Evolutionary conservation across 2,113 vertebrate genomes (phyloP).

Genomic region (Egretta garzetta): DNA sequence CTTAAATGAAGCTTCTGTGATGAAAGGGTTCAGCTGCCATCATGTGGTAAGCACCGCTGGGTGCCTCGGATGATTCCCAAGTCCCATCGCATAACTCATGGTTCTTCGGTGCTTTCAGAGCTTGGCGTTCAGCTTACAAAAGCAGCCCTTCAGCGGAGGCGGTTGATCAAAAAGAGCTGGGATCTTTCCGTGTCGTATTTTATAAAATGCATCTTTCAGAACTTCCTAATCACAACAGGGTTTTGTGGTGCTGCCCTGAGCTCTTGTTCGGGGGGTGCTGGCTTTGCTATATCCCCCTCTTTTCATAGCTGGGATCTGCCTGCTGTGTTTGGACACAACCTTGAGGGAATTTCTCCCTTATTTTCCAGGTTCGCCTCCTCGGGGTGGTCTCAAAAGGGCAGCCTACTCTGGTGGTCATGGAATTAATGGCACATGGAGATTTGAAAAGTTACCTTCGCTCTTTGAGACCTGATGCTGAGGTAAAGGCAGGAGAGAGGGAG

Average conservation of each 20-base stretch:
- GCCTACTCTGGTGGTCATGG: constrained; percentile 95
- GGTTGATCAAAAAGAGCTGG: background rate
- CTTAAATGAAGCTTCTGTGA: constrained; percentile 95
- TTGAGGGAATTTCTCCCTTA: background rate
- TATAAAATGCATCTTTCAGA: fast-evolving
- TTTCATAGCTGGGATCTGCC: background rate
- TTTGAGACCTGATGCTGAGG: constrained; percentile 92
- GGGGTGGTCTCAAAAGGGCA: constrained; percentile 97
- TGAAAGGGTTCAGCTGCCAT: constrained; percentile 98
- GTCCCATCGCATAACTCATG: background rate
- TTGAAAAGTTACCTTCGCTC: constrained; percentile 93
- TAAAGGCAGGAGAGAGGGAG: constrained; percentile 11
- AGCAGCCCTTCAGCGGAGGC: background rate
- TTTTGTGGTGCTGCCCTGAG: background rate
- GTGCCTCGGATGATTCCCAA: background rate
- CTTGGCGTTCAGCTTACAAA: fast-evolving
- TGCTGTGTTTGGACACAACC: background rate
- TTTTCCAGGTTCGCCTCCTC: constrained; percentile 88
- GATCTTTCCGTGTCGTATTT: fast-evolving
- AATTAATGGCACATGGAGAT: constrained; percentile 96
- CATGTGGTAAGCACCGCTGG: constrained; percentile 85
- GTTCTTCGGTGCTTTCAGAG: background rate
- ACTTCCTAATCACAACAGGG: background rate
- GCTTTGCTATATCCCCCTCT: background rate
- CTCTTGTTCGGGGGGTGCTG: fast-evolving